phyloP scores from a whole-genome alignment of 2,888 invertebrate species.

The Cecidostiba fungosa region DNA sequence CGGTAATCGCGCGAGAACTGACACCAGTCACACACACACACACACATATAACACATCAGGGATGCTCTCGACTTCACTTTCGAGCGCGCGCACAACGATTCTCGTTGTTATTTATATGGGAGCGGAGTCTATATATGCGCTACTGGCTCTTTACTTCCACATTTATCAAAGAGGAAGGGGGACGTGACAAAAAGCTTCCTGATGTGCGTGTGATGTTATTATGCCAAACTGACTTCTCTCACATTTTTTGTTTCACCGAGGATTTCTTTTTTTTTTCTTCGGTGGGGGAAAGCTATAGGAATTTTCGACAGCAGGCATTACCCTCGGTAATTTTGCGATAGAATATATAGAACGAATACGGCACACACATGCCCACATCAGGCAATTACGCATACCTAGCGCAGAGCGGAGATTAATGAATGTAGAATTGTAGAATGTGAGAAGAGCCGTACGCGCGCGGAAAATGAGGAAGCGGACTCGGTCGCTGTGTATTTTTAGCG shows the following conservation, averaged over 20 bases:
- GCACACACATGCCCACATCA: background rate
- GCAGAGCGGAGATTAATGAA: slow-evolving; percentile 45
- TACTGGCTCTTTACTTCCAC: background rate
- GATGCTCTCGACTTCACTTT: slow-evolving; percentile 17
- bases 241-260: background rate
- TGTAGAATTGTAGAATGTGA: slow-evolving; percentile 45
- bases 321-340: background rate
- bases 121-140: background rate
- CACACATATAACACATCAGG: background rate
- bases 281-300: background rate
- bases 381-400: background rate
- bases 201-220: background rate
- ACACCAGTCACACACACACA: background rate
- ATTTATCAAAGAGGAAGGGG: background rate
- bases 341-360: no score
- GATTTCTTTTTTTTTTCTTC: background rate
- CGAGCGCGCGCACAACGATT: background rate
- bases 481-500: slow-evolving; percentile 32
- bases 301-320: background rate
- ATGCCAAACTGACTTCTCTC: background rate
- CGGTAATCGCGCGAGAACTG: slow-evolving; percentile 49
- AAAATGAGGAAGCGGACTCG: slow-evolving; percentile 27
- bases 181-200: background rate
- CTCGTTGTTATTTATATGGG: slow-evolving; percentile 31
- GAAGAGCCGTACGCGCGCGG: background rate